phyloP scores from a whole-genome alignment of 2,113 vertebrate species.

The Leucoraja erinaceus region DNA sequence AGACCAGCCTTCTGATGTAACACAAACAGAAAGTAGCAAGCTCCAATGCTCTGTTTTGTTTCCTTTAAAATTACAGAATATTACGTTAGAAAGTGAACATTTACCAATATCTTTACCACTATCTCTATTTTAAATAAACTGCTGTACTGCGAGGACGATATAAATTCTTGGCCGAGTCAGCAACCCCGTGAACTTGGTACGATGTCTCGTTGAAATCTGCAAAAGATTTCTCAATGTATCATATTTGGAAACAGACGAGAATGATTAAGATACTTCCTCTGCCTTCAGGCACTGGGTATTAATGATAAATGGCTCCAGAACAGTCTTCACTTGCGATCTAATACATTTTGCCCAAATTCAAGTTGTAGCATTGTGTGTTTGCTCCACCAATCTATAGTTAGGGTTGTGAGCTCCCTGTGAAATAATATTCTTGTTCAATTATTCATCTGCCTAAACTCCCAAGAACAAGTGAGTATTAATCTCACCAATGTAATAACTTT shows the following conservation, averaged over 20 bases:
- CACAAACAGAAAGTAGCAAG: background rate
- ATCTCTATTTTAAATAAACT: background rate
- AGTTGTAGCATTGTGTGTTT: background rate
- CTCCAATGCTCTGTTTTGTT: background rate
- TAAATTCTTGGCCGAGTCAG: constrained; percentile 13
- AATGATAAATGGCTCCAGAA: constrained; percentile 31
- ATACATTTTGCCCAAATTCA: background rate
- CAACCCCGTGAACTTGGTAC: constrained; percentile 29
- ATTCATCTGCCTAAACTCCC: background rate
- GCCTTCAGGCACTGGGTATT: constrained; percentile 26
- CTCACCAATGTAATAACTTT: background rate
- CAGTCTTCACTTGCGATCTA: background rate
- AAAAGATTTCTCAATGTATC: constrained; percentile 34
- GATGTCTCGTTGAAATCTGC: constrained; percentile 30
- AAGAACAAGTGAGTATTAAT: background rate
- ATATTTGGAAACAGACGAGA: constrained; percentile 33
- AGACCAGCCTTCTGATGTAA: background rate
- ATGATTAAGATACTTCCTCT: constrained; percentile 34
- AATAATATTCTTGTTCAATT: background rate
- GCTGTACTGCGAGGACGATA: background rate
- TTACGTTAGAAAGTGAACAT: background rate
- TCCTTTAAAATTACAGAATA: background rate
- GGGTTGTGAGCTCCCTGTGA: background rate
- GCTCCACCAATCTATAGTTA: background rate
- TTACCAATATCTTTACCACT: background rate